Evolutionary conservation across 2,113 vertebrate genomes (phyloP).

Genomic region (Suncus etruscus): DNA sequence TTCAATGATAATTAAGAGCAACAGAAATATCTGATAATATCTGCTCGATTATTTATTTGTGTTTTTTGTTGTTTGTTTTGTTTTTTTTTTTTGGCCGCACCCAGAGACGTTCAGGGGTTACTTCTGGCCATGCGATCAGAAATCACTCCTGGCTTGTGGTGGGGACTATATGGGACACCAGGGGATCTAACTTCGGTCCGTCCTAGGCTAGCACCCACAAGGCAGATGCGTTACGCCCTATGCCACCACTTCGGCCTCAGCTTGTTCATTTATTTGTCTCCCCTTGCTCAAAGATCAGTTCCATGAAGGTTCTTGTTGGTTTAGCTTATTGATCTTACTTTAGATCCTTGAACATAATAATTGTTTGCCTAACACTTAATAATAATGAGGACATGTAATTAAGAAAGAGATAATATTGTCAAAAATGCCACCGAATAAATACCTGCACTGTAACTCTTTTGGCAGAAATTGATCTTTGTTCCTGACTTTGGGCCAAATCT

Average conservation of each 20-base stretch:
- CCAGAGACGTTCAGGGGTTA: no score
- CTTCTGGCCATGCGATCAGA: no score
- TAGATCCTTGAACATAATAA: not conserved
- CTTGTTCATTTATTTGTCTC: not conserved
- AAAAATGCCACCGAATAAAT: not conserved
- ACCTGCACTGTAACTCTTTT: no score
- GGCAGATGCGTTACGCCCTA: no score
- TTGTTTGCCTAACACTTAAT: not conserved
- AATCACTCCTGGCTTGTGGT: no score
- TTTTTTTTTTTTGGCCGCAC: no score
- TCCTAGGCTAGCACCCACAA: no score
- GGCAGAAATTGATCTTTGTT: not conserved
- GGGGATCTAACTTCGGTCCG: no score
- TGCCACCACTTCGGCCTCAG: no score
- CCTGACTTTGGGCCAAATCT: not conserved
- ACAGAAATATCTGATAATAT: not conserved
- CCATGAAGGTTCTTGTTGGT: not conserved
- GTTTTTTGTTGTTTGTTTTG: no score
- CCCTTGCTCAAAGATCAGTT: not conserved
- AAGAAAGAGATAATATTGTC: not conserved
- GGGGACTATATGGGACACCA: no score
- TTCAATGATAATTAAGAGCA: not conserved
- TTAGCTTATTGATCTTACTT: not conserved
- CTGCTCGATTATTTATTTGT: no score
- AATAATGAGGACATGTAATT: not conserved